Base-by-base conservation (phyloP, 1,140 invertebrate genomes). In the Cryptotermes secundus region DNA sequence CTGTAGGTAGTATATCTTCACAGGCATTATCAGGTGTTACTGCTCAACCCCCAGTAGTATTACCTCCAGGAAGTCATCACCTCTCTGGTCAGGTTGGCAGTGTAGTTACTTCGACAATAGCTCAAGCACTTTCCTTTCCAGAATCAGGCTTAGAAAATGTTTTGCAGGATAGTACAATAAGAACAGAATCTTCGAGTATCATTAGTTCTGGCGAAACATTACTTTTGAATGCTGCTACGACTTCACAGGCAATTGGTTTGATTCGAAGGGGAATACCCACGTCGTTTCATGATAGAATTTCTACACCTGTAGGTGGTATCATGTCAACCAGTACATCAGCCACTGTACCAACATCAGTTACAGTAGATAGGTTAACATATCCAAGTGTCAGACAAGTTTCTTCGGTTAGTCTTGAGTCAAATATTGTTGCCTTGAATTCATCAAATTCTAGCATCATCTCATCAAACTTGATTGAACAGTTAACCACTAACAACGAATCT, bases 21-120 rank as follows among this genome's bases (percentile, higher is more conserved):
- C 86, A 87, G 53, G 85, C 85, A 53, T 34, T 87, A 22, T 84
- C 81, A 42, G 85, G 83, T 65, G 85, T 86, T 34, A 85, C 84
- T 81, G 86, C 85, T 59, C 87, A 87, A 35, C 87, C 86, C 45
- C 84, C 87, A 34, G 87, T 87, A 72, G 87, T 87, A 38, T 81
- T 88, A 49, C 87, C 87, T 35, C 83, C 86, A 72, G 85, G 85
- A 6, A 85, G 85, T 72, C 85, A 86, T 38, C n/a, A 79, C 35
- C 35, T 80, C 34, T 45, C 49, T 45, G 45, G 36, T 34, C 36
- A 38, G 31, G 81, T 42, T 45, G 24, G 36, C 38, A 45, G 81
- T 22, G n/a, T 45, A 31, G 81, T 82, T 38, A 35, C 34, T 26
- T 81, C 80, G 26, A 36, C 80, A 81, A 72, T 72, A 72, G 59